Conservation (phyloP, 1,140 invertebrate genomes). For the Drosophila sp. region DNA sequence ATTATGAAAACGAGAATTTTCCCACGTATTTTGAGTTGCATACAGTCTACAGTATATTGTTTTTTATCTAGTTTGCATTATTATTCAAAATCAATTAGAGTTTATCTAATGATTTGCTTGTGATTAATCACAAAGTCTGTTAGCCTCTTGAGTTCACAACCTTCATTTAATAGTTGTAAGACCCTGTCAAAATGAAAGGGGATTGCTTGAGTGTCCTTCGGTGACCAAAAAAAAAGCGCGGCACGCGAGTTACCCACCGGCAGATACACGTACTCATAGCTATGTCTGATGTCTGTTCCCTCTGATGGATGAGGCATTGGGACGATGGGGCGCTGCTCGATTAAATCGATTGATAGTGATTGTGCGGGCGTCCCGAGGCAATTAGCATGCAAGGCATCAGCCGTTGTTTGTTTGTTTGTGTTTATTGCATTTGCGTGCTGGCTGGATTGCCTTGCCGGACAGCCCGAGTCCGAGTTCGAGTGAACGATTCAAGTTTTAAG, state of each 20-base stretch:
- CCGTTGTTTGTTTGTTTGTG: slow-evolving; percentile 43
- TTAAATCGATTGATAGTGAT: slow-evolving; percentile 29
- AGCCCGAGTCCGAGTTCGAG: slow-evolving; percentile 23
- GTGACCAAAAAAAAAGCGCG: slow-evolving; percentile 1
- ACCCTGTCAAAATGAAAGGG: neutral
- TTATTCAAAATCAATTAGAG: neutral
- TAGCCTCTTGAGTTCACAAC: slow-evolving; percentile 11
- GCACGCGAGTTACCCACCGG: slow-evolving; percentile 6
- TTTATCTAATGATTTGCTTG: too few species aligned
- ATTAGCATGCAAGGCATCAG: slow-evolving; percentile 71
- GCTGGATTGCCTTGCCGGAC: slow-evolving; percentile 55
- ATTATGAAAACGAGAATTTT: too few species aligned
- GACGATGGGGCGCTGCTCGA: neutral
- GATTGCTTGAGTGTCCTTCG: slow-evolving; percentile 35
- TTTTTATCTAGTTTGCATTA: neutral
- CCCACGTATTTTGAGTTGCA: too few species aligned
- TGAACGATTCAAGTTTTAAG: slow-evolving; percentile 21
- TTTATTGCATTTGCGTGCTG: slow-evolving; percentile 73
- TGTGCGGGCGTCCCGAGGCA: slow-evolving; percentile 50
- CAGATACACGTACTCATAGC: neutral
- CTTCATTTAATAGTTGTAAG: neutral
- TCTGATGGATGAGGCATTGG: slow-evolving; percentile 38
- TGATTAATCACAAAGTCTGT: neutral
- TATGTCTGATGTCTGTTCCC: neutral
- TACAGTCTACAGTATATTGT: too few species aligned